These are phyloP conservation scores for Heloderma charlesbogerti DNA, from an alignment of 2,113 vertebrate species.

Conservation along the genomic window DNA sequence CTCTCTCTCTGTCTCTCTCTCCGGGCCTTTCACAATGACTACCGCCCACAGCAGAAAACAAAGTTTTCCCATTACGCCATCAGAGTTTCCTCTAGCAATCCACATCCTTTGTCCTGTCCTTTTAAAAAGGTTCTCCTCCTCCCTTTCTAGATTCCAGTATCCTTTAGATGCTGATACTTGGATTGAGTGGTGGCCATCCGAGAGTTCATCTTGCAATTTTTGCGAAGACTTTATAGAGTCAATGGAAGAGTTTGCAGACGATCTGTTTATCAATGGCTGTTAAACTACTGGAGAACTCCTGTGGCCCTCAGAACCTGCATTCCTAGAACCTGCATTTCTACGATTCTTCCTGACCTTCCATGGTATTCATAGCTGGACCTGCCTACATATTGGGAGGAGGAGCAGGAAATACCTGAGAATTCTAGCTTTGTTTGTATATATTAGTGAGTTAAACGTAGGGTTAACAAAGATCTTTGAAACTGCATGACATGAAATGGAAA, in stretches of 20 bases:
- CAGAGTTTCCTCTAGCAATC: neutral
- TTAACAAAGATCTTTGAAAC: slow-evolving; percentile 49
- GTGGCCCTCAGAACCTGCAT: neutral
- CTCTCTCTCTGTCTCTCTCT: neutral
- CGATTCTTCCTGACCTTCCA: neutral
- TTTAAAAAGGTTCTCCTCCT: slow-evolving; percentile 28
- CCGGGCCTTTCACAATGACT: too few relatives aligned
- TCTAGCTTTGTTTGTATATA: slow-evolving; percentile 46
- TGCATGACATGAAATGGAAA: neutral
- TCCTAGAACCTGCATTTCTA: neutral
- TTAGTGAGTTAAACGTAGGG: slow-evolving; percentile 13
- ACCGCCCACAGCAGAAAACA: neutral
- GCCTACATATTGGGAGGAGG: slow-evolving; percentile 24
- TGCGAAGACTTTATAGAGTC: slow-evolving; percentile 70
- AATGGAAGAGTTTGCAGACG: slow-evolving; percentile 75
- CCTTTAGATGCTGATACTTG: slow-evolving; percentile 87
- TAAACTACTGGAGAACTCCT: slow-evolving; percentile 34
- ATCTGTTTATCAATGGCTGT: slow-evolving; percentile 78
- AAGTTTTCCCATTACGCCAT: neutral
- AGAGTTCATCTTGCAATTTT: slow-evolving; percentile 50
- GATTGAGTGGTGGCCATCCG: slow-evolving; percentile 88
- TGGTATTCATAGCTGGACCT: slow-evolving; percentile 16
- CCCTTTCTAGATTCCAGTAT: slow-evolving; percentile 85
- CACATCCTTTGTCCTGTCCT: neutral
- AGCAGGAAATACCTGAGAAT: slow-evolving; percentile 27